Evolutionary conservation across 2,113 vertebrate genomes (phyloP).

Genomic region (Motacilla tschutschensis): DNA sequence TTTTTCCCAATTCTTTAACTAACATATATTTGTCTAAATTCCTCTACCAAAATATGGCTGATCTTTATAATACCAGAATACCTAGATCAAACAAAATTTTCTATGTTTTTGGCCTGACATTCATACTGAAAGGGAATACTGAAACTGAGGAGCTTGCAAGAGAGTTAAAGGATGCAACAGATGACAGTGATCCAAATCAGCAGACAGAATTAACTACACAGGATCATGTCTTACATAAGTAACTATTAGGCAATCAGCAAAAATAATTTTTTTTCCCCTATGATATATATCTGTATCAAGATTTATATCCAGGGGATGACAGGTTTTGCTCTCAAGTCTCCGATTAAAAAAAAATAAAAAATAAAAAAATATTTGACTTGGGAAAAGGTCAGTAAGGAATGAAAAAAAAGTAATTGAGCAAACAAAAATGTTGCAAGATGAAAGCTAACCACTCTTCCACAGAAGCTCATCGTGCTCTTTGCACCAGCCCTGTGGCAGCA

Average conservation of each 20-base stretch:
- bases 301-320: not conserved
- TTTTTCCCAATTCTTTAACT: not conserved
- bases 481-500: not conserved
- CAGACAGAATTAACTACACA: not conserved
- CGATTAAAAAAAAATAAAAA: not conserved
- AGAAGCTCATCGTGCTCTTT: not conserved
- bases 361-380: not conserved
- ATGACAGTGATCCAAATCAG: not conserved
- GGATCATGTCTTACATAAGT: not conserved
- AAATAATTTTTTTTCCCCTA: not conserved
- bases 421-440: not conserved
- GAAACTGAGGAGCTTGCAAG: not conserved
- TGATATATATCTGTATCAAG: not conserved
- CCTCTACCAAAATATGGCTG: not conserved
- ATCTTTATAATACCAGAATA: not conserved
- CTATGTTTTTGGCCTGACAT: not conserved
- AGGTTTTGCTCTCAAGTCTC: not conserved
- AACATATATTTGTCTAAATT: not conserved
- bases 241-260: not conserved
- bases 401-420: not conserved
- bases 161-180: not conserved
- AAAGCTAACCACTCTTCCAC: not conserved
- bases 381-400: not conserved
- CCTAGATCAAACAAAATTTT: not conserved
- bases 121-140: not conserved